These are phyloP conservation scores for Ctenopoma multispine DNA, from an alignment of 2,797 vertebrate genomes.

Conservation along the genomic window DNA sequence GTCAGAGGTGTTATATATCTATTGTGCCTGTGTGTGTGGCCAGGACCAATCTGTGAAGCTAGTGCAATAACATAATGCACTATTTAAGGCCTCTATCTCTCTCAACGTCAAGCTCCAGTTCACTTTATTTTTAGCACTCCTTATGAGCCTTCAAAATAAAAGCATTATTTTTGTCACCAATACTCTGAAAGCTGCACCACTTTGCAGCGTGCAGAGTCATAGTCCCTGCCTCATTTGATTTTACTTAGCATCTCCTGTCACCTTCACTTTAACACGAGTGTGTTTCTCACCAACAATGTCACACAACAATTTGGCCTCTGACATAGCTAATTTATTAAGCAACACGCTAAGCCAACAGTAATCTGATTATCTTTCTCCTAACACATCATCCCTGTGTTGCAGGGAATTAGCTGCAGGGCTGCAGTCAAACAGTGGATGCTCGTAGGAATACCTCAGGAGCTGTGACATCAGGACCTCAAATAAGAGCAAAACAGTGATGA, in stretches of 20 bases:
- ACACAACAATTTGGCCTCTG: constrained; percentile 53
- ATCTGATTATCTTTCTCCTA: constrained; percentile 65
- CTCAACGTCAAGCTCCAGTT: background rate
- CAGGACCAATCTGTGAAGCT: constrained; percentile 35
- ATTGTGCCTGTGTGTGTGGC: constrained; percentile 14
- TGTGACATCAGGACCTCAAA: constrained; percentile 5
- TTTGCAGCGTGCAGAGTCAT: too few species aligned
- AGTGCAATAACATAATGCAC: constrained; percentile 18
- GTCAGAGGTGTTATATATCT: constrained; percentile 66
- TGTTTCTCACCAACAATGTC: constrained; percentile 43
- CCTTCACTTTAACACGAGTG: constrained; percentile 13
- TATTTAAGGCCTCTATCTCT: constrained; percentile 10
- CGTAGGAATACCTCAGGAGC: constrained; percentile 1
- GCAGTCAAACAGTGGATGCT: background rate
- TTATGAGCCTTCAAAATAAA: background rate
- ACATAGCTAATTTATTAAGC: constrained; percentile 59
- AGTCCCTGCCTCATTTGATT: constrained; percentile 16
- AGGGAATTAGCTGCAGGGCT: background rate
- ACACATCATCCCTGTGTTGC: constrained; percentile 39
- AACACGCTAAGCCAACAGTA: constrained; percentile 46
- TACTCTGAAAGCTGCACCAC: too few species aligned
- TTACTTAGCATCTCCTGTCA: constrained; percentile 28
- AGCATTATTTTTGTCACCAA: background rate
- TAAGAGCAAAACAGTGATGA: background rate
- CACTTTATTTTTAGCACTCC: background rate